Conservation (phyloP, 2,888 invertebrate genomes). For the Cosmopolites sordidus region DNA sequence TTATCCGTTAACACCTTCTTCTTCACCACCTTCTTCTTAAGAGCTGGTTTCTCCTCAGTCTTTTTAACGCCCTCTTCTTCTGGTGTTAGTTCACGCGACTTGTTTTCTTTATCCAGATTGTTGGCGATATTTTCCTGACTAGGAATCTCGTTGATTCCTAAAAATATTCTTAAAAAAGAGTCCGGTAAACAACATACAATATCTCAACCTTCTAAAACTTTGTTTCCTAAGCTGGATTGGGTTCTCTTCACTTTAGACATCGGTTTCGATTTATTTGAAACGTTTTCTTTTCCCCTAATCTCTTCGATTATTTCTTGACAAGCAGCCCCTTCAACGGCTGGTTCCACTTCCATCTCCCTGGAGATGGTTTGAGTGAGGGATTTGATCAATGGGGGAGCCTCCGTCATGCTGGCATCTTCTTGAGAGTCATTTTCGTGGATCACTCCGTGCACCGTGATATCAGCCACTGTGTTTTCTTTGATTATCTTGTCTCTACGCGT, state of each 20-base stretch:
- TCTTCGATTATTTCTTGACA: conserved; percentile 36
- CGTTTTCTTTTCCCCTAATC: conserved; percentile 9
- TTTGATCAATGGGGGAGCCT: conserved; percentile 40
- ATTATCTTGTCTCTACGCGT: conserved; percentile 60
- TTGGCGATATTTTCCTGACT: conserved; percentile 41
- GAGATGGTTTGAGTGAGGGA: conserved; percentile 43
- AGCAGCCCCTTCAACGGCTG: conserved; percentile 44
- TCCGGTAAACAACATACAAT: background rate
- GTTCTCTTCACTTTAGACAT: conserved; percentile 41
- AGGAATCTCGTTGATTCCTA: conserved; percentile 44
- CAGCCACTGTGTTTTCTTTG: conserved; percentile 47
- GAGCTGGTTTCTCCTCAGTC: conserved; percentile 36
- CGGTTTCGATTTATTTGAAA: conserved; percentile 26
- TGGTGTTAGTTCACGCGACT: conserved; percentile 30
- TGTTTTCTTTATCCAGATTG: conserved; percentile 40
- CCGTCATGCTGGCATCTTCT: conserved; percentile 40
- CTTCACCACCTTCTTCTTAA: conserved; percentile 41
- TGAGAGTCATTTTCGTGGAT: conserved; percentile 35
- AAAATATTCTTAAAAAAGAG: background rate
- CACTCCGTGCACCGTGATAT: conserved; percentile 42
- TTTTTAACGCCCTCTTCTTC: conserved; percentile 31
- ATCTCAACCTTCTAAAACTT: conserved; percentile 37
- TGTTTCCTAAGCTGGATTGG: conserved; percentile 34
- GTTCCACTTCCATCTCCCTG: conserved; percentile 45
- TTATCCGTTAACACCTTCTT: conserved; percentile 46